Percentiles rank a stretch among this genome's conserved stretches.
Evolutionary conservation across 2,888 invertebrate species (phyloP).

Genomic region (Barypeithes pellucidus): DNA sequence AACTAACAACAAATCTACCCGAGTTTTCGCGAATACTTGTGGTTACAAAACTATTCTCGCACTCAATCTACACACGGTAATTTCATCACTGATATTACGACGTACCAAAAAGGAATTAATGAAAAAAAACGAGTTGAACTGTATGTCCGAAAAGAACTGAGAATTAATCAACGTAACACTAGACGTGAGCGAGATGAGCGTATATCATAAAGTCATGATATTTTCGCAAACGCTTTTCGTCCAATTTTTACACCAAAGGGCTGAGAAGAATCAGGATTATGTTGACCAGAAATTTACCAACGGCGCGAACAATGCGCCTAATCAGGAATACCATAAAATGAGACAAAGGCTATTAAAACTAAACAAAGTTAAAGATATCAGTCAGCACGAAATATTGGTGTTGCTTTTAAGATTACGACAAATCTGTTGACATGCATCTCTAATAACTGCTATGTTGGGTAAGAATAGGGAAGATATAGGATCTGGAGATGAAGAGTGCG

Average conservation of each 20-base stretch:
- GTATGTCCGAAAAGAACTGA: constrained; percentile 77
- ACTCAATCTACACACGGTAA: constrained; percentile 75
- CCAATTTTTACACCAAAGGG: constrained; percentile 83
- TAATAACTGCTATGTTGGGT: constrained; percentile 79
- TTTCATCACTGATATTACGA: constrained; percentile 88
- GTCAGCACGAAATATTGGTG: constrained; percentile 81
- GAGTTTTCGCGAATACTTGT: background rate
- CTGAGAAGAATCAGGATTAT: constrained; percentile 75
- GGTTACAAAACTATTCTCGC: background rate
- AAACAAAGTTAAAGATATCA: constrained; percentile 72
- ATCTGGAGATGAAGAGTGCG: constrained; percentile 66
- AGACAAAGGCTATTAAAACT: constrained; percentile 77
- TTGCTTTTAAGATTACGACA: constrained; percentile 89
- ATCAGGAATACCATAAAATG: constrained; percentile 75
- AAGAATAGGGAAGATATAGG: constrained; percentile 68
- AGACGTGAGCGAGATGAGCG: constrained; percentile 79
- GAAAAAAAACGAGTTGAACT: constrained; percentile 75
- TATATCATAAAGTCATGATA: constrained; percentile 84
- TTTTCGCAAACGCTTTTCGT: constrained; percentile 84
- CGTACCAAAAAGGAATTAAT: constrained; percentile 90
- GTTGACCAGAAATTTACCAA: constrained; percentile 38
- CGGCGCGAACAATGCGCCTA: constrained; percentile 50
- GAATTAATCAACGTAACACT: constrained; percentile 77
- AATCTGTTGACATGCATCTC: constrained; percentile 90
- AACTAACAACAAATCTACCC: constrained; percentile 23